Conservation (phyloP, 2,797 vertebrate genomes). For the Tragopan temminckii region DNA sequence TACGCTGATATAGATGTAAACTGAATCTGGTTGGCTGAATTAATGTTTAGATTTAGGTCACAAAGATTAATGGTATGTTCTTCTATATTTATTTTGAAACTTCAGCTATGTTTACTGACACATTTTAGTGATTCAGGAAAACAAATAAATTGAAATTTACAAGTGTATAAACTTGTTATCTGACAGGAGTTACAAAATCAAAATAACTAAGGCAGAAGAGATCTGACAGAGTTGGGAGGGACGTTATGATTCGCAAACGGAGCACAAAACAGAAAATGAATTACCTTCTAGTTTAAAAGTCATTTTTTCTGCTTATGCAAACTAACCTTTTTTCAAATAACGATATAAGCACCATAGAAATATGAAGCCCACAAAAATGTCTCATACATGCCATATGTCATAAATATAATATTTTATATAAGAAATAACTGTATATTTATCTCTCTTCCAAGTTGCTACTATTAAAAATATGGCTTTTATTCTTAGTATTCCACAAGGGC, state of each 20-base stretch:
- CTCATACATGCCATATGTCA: not conserved
- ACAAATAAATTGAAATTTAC: not conserved
- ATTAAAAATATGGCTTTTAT: conserved; percentile 15
- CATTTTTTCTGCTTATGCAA: not conserved
- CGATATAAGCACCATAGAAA: not conserved
- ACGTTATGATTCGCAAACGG: not conserved
- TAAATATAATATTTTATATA: not conserved
- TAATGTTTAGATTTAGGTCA: not conserved
- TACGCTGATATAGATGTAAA: not conserved
- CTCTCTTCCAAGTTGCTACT: not conserved
- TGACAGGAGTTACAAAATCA: not conserved
- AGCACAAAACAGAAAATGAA: not conserved
- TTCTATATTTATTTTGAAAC: not conserved
- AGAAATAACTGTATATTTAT: not conserved
- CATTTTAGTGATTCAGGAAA: not conserved
- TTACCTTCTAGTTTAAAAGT: not conserved
- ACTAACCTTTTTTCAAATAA: not conserved
- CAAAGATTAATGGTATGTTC: not conserved
- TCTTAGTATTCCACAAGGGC: conserved; percentile 2
- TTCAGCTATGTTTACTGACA: not conserved
- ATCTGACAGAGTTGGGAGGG: not conserved
- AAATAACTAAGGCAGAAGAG: not conserved
- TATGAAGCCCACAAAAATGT: not conserved
- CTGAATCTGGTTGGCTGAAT: not conserved
- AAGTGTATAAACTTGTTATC: not conserved